Conservation (phyloP, 2,113 vertebrate species). For the Buteo buteo region DNA sequence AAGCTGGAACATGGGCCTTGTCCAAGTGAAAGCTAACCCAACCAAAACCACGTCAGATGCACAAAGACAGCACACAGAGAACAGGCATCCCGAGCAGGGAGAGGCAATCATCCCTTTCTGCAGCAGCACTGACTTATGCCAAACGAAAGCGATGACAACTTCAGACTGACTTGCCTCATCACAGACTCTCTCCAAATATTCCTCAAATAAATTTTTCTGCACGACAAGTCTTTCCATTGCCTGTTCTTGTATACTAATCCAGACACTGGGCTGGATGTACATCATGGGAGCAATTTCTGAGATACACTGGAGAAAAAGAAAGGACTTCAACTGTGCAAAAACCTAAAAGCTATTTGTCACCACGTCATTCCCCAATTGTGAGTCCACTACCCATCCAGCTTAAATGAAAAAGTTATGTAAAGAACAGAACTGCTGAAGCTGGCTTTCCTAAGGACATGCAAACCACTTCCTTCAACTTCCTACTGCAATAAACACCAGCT, state of each 20-base stretch:
- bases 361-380: background rate
- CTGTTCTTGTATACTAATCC: conserved; percentile 11
- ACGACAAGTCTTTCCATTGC: conserved; percentile 31
- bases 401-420: conserved; percentile 19
- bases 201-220: background rate
- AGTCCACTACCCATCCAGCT: conserved; percentile 7
- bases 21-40: conserved; percentile 19
- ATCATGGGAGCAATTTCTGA: conserved; percentile 1
- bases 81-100: background rate
- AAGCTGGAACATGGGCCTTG: conserved; percentile 7
- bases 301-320: conserved; percentile 1
- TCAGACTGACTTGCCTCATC: conserved; percentile 29
- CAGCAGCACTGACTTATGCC: background rate
- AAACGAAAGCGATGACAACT: conserved; percentile 53
- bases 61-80: background rate
- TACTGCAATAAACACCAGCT: conserved; percentile 41
- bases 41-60: conserved; percentile 17
- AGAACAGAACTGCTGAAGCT: conserved; percentile 8
- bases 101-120: conserved; percentile 7
- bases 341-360: background rate
- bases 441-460: conserved; percentile 18
- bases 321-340: background rate
- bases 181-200: conserved; percentile 19
- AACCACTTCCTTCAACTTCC: conserved; percentile 1
- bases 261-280: background rate